These are phyloP conservation scores for Leptestheria dahalacensis DNA, from an alignment of 1,140 invertebrate species.

Conservation along the genomic window DNA sequence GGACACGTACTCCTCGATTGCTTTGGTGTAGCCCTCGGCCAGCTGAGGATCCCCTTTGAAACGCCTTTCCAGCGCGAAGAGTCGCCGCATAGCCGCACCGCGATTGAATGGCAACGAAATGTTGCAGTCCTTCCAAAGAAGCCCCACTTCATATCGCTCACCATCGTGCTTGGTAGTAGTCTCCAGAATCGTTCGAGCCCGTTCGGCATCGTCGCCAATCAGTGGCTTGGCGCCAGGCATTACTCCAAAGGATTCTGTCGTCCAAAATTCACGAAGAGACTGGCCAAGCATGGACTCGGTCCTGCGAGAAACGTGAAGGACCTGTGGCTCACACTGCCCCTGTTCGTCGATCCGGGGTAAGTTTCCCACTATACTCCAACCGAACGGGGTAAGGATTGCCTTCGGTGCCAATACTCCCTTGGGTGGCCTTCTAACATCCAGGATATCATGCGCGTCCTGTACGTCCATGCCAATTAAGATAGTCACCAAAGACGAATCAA, in stretches of 20 bases:
- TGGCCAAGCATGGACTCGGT: background rate
- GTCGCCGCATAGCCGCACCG: slow-evolving; percentile 2
- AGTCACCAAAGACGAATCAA: slow-evolving; percentile 2
- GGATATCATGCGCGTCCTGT: too few relatives aligned
- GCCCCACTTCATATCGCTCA: slow-evolving; percentile 4
- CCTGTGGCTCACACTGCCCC: background rate
- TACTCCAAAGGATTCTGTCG: background rate
- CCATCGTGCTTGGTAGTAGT: background rate
- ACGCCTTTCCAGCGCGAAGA: slow-evolving; percentile 9
- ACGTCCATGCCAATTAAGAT: slow-evolving; percentile 10
- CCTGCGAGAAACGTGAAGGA: background rate
- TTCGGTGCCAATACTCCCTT: too few relatives aligned
- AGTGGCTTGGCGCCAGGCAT: background rate
- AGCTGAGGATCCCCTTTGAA: slow-evolving; percentile 12
- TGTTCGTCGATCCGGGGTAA: too few relatives aligned
- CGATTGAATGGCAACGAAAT: background rate
- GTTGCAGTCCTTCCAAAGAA: background rate
- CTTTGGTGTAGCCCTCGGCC: background rate
- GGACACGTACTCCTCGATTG: slow-evolving; percentile 11
- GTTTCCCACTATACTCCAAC: too few relatives aligned
- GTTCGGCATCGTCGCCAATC: background rate
- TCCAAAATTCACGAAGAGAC: background rate
- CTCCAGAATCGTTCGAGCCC: background rate
- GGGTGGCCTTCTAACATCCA: too few relatives aligned
- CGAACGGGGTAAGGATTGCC: too few relatives aligned